phyloP scores from a whole-genome alignment of 2,797 vertebrate species.

The Rallus crepitans region DNA sequence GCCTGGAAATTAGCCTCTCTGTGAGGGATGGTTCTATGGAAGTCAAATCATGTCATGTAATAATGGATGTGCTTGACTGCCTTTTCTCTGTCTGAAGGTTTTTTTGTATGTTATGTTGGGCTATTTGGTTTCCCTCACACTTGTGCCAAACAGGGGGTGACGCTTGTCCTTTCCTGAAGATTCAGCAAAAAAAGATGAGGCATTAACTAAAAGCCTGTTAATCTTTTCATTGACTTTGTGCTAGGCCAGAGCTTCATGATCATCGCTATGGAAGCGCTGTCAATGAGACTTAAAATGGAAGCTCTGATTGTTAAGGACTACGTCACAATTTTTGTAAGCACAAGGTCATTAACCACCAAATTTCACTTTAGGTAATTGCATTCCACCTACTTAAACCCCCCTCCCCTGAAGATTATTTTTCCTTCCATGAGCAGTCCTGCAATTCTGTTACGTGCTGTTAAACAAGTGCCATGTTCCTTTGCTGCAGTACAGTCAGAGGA shows the following conservation, averaged over 20 bases:
- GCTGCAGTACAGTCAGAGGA: conserved; percentile 48
- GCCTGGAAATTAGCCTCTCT: not conserved
- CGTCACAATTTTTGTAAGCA: conserved; percentile 2
- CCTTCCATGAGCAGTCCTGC: conserved; percentile 15
- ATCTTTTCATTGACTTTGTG: conserved; percentile 33
- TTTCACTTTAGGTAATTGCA: conserved; percentile 62
- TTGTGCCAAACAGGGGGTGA: not conserved
- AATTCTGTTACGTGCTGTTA: conserved; percentile 49
- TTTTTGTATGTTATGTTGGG: not conserved
- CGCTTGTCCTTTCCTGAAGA: not conserved
- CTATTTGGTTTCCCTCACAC: not conserved
- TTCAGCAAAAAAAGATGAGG: not conserved
- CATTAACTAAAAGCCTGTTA: conserved; percentile 26
- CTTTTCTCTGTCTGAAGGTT: not conserved
- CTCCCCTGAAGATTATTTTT: conserved; percentile 42
- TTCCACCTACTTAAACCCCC: conserved; percentile 53
- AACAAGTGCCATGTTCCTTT: conserved; percentile 40
- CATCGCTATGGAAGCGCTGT: not conserved
- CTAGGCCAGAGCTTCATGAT: not conserved
- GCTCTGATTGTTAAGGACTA: not conserved
- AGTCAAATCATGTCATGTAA: not conserved
- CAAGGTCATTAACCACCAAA: conserved; percentile 23
- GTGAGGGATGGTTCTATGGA: not conserved
- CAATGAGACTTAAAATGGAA: conserved; percentile 46
- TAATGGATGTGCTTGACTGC: not conserved